These are phyloP conservation scores for Toxonevra muliebris DNA, from an alignment of 2,888 invertebrate genomes.

Conservation along the genomic window DNA sequence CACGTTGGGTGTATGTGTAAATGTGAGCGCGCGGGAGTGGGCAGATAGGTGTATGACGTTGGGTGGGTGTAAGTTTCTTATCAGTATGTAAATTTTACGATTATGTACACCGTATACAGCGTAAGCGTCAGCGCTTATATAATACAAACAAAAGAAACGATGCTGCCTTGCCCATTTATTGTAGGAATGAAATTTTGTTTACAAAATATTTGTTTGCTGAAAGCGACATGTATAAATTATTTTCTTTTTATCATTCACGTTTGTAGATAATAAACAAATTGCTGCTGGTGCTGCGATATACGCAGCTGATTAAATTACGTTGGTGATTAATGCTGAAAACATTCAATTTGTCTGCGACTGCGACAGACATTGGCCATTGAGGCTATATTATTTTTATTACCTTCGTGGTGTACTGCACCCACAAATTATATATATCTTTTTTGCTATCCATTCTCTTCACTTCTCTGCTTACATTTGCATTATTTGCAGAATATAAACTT, in stretches of 20 bases:
- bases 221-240: too few species aligned
- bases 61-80: slow-evolving; percentile 17
- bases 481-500: slow-evolving; percentile 14
- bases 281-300: too few species aligned
- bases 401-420: slow-evolving; percentile 69
- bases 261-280: not conserved
- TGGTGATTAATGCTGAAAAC: slow-evolving; percentile 30
- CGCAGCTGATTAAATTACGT: not conserved
- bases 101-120: slow-evolving; percentile 14
- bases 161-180: not conserved
- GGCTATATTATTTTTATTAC: slow-evolving; percentile 9
- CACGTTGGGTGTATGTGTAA: not conserved
- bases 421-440: slow-evolving; percentile 67
- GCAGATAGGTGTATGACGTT: not conserved
- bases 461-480: slow-evolving; percentile 20
- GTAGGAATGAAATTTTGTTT: not conserved
- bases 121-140: slow-evolving; percentile 1
- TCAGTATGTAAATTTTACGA: slow-evolving; percentile 27
- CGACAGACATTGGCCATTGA: not conserved
- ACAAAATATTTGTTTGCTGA: not conserved
- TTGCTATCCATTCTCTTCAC: slow-evolving; percentile 58
- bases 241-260: not conserved
- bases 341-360: slow-evolving; percentile 7
- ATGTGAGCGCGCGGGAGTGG: slow-evolving; percentile 7
- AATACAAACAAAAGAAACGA: not conserved